These are phyloP conservation scores for Tragopan temminckii DNA, from an alignment of 2,797 vertebrate genomes.

Conservation along the genomic window DNA sequence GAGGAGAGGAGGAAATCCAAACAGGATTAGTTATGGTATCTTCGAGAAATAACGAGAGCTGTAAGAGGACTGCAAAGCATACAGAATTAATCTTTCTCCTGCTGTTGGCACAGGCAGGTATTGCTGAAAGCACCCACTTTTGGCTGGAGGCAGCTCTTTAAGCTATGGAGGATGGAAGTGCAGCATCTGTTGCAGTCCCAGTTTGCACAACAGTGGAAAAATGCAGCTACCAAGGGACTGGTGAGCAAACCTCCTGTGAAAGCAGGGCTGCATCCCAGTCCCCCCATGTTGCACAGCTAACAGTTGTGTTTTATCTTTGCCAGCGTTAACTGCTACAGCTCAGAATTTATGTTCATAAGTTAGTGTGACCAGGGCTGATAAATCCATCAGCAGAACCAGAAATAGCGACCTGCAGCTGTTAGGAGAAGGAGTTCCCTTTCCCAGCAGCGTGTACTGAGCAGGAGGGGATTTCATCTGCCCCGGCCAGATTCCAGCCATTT, in stretches of 20 bases:
- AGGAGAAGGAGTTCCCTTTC: slow-evolving; percentile 45
- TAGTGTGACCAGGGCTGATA: slow-evolving; percentile 2
- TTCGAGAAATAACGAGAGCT: not conserved
- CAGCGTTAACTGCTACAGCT: not conserved
- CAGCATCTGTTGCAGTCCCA: not conserved
- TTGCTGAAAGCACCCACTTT: not conserved
- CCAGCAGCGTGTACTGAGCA: not conserved
- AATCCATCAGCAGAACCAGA: slow-evolving; percentile 53
- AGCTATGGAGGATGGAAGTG: rapidly evolving
- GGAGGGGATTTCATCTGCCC: not conserved
- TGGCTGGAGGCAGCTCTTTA: not conserved
- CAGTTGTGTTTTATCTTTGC: slow-evolving; percentile 19
- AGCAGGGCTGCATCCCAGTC: too few species aligned
- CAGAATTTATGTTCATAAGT: slow-evolving; percentile 3
- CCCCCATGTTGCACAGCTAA: not conserved
- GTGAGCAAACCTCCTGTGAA: not conserved
- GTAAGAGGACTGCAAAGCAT: not conserved
- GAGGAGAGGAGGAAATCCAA: not conserved
- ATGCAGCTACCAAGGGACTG: not conserved
- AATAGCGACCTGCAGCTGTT: slow-evolving; percentile 17
- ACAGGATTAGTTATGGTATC: not conserved
- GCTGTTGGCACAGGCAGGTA: not conserved
- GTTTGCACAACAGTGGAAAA: not conserved
- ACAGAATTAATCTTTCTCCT: not conserved
- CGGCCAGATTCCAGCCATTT: not conserved